A percentile compares a stretch with the other conserved stretches of the same genome.
Evolutionary conservation across 2,888 invertebrate genomes (phyloP).

Genomic region (Ormyrus labotus): DNA sequence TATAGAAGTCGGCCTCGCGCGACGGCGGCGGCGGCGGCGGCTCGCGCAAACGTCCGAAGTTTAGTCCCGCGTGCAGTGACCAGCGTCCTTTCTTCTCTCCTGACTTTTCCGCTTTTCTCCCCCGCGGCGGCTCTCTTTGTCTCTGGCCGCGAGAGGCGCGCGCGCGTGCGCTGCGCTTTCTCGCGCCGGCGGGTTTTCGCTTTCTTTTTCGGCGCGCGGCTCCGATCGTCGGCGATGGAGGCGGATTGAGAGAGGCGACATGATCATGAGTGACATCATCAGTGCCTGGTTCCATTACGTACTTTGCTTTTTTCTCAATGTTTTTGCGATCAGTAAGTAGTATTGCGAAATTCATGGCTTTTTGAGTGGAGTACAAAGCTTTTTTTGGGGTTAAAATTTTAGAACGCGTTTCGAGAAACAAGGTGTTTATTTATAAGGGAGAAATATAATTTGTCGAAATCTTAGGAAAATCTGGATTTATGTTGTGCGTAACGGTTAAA

Average conservation of each 20-base stretch:
- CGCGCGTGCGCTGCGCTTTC: too few species aligned
- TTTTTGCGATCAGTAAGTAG: conserved; percentile 46
- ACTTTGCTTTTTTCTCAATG: conserved; percentile 38
- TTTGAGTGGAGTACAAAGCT: too few species aligned
- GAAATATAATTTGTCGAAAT: neutral
- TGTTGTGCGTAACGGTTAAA: too few species aligned
- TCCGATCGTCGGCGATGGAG: neutral
- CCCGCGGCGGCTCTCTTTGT: neutral
- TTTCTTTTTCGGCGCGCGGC: neutral
- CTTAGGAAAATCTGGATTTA: too few species aligned
- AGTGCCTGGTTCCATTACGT: conserved; percentile 28
- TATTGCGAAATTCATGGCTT: neutral
- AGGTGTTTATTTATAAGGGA: neutral
- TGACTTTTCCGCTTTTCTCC: conserved; percentile 26
- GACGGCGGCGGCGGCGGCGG: conserved; percentile 29
- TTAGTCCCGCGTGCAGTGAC: conserved; percentile 68
- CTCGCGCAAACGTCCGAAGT: conserved; percentile 27
- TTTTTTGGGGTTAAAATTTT: too few species aligned
- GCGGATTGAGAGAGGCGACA: neutral
- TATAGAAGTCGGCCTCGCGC: conserved; percentile 68
- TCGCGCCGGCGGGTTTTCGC: neutral
- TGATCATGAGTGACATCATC: conserved; percentile 45
- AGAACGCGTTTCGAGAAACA: neutral
- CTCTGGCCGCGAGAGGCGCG: too few species aligned
- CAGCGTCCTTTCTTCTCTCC: conserved; percentile 58